Percentiles rank a stretch among this genome's conserved stretches.
Evolutionary conservation across 2,113 vertebrate species (phyloP).

Genomic region (Xenopus borealis): DNA sequence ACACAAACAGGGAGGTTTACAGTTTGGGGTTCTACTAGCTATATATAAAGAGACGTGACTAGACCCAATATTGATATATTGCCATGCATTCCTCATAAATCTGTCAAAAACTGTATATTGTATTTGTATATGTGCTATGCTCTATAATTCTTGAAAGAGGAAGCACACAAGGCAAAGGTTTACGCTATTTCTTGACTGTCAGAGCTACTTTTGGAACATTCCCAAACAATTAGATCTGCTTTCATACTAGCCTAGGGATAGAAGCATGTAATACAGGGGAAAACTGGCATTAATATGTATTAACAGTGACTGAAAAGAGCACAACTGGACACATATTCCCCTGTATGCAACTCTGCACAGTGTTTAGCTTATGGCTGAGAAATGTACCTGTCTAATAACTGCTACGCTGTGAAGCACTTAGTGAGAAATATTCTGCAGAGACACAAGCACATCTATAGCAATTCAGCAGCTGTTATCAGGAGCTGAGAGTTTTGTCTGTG

Average conservation of each 20-base stretch:
- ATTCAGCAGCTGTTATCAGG: slow-evolving; percentile 36
- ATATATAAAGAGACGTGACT: no score
- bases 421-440: slow-evolving; percentile 34
- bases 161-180: no score
- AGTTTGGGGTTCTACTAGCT: no score
- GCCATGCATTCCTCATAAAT: no score
- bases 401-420: slow-evolving; percentile 28
- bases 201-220: slow-evolving; percentile 13
- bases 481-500: slow-evolving; percentile 25
- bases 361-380: background rate
- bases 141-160: no score
- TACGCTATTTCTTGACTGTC: background rate
- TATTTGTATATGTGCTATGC: no score
- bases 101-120: no score
- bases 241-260: slow-evolving; percentile 12
- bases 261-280: slow-evolving; percentile 5
- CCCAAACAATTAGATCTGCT: slow-evolving; percentile 23
- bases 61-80: no score
- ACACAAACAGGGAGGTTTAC: no score
- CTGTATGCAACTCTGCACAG: slow-evolving; percentile 1
- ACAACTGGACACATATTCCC: slow-evolving; percentile 6
- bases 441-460: slow-evolving; percentile 20
- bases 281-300: slow-evolving; percentile 41
- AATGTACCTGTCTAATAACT: slow-evolving; percentile 15
- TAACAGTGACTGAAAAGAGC: slow-evolving; percentile 27